Base-by-base conservation (phyloP, 1,140 invertebrate species). In the Lysiphlebus fabarum region DNA sequence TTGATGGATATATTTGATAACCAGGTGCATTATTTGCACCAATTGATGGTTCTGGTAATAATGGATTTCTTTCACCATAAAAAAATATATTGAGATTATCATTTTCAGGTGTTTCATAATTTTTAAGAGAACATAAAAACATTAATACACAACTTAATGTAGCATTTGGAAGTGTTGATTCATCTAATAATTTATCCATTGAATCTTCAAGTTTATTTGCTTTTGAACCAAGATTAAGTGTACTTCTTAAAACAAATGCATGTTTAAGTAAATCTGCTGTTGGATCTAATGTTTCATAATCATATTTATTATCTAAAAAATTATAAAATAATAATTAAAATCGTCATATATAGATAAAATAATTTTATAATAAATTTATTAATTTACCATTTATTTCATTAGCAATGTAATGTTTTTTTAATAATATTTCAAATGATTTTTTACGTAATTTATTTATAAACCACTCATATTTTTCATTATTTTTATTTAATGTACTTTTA, bases 1-100 rank as follows among this genome's bases (percentile, higher is more conserved):
- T 71, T n/a, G 70, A 55, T 0, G 77, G 72, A 66, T 76, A 78
- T 40, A 67, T 64, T 64, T 75, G 68, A 61, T 73, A 75, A 12
- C 64, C 66, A 6, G 70, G 67, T 10, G 69, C 60, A 6, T 62
- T 43, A 38, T 65, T 66, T 11, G 49, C 17, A 26, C 43, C n/a
- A 45, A 50, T 2, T 34, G 17, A 8, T 40, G 63, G 58, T 63
- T 76, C 66, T 17, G 75, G 70, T 36, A 73, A 1, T 26, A 1
- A 1, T 2, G 17, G 17, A 26, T 26, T 26, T 26, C 10, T 40
- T 40, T 40, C 7, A 40, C 10, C 38, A 40, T 40, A 56, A 10
- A 14, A 37, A 59, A 41, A 11, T 36, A 37, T 44, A 54, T 60
- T 70, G 74, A 71, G 51, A 37, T 55, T 37, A 62, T 62, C 45